These are phyloP conservation scores for Megaustenia siamemsis DNA, from an alignment of 2,888 invertebrate species.

Conservation along the genomic window DNA sequence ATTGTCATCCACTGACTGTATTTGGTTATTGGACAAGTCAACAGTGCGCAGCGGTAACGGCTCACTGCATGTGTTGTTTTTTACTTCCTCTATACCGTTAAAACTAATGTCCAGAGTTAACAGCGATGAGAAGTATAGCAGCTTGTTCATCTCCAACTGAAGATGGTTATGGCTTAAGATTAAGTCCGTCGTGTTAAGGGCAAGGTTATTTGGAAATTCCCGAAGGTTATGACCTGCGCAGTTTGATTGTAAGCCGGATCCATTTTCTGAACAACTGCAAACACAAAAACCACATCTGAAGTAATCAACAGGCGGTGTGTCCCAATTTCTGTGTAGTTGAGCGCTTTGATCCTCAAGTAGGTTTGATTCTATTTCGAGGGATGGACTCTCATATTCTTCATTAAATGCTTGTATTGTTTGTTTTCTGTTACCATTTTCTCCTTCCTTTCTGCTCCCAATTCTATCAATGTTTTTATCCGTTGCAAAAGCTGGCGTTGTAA, in stretches of 20 bases:
- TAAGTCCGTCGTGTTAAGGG: background rate
- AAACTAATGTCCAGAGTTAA: background rate
- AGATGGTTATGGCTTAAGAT: background rate
- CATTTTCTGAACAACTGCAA: background rate
- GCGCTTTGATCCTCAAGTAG: too few species aligned
- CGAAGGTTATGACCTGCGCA: background rate
- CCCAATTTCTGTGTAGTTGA: background rate
- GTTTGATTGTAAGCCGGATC: background rate
- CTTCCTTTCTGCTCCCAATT: too few species aligned
- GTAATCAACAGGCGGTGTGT: slow-evolving; percentile 12
- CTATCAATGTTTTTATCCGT: too few species aligned
- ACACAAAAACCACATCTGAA: slow-evolving; percentile 23
- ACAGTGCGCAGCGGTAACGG: background rate
- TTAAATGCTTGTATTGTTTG: too few species aligned
- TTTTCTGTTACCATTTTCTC: too few species aligned
- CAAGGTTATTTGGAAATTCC: background rate
- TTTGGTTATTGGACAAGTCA: slow-evolving; percentile 6
- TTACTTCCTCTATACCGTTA: background rate
- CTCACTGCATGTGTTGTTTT: background rate
- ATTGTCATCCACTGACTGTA: background rate
- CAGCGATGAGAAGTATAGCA: background rate
- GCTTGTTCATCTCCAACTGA: background rate
- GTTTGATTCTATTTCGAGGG: too few species aligned
- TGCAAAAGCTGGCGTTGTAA: too few species aligned
- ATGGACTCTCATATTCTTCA: too few species aligned